phyloP scores from a whole-genome alignment of 2,797 vertebrate species.

The Tokudaia tokunoshimensis region DNA sequence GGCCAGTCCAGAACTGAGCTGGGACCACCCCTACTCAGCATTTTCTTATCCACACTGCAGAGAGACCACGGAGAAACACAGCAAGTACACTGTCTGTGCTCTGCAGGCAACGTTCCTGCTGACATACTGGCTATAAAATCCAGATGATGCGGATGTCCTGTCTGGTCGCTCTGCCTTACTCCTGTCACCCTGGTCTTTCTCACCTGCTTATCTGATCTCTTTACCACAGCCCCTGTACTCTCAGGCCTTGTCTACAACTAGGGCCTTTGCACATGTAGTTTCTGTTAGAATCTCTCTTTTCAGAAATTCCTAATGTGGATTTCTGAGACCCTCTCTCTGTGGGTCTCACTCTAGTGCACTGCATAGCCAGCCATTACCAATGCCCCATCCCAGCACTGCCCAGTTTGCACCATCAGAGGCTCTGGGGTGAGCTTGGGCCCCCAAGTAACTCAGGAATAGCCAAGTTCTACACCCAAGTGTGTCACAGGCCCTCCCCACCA shows the following conservation, averaged over 20 bases:
- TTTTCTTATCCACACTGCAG: neutral
- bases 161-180: neutral
- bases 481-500: neutral
- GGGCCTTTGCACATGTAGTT: neutral
- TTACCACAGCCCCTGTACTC: neutral
- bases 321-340: neutral
- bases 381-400: neutral
- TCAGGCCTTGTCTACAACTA: neutral
- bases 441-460: neutral
- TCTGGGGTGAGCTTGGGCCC: too few relatives aligned
- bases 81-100: neutral
- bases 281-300: neutral
- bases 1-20: too few relatives aligned
- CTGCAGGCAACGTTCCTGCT: neutral
- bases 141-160: rapidly evolving
- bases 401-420: neutral
- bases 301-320: neutral
- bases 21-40: neutral
- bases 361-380: neutral
- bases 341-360: neutral
- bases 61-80: neutral
- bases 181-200: too few relatives aligned
- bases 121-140: neutral
- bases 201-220: neutral
- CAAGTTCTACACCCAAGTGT: neutral